Evolutionary conservation across 2,888 invertebrate species (phyloP).

Genomic region (Morpho helenor): DNA sequence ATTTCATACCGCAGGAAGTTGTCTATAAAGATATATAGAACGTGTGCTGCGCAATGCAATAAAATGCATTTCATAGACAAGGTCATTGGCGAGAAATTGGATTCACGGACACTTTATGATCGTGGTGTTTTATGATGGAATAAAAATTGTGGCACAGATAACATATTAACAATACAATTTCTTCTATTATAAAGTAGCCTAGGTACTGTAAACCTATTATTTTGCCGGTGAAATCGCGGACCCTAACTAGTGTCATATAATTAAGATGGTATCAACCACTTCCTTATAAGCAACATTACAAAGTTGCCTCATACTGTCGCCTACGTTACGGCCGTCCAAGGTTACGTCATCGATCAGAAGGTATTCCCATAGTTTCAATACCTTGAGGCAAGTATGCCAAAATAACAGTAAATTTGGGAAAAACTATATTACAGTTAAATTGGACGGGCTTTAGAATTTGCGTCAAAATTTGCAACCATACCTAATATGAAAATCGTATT

Average conservation of each 20-base stretch:
- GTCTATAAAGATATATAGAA: constrained; percentile 39
- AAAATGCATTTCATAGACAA: constrained; percentile 38
- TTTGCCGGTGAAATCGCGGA: no score
- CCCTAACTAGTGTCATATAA: constrained; percentile 1
- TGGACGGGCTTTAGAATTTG: background rate
- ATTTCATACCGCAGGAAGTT: constrained; percentile 40
- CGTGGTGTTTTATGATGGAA: no score
- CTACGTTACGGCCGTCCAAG: constrained; percentile 45
- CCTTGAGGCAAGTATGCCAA: background rate
- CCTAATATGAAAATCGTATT: no score
- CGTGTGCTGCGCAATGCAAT: constrained; percentile 39
- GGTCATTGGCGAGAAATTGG: constrained; percentile 33
- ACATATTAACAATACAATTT: no score
- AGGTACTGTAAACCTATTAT: no score
- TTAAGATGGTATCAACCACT: constrained; percentile 26
- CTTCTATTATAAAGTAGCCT: no score
- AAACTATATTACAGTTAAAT: background rate
- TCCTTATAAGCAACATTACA: constrained; percentile 23
- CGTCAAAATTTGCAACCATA: no score
- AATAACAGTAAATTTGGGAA: background rate
- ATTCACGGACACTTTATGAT: background rate
- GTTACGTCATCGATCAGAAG: constrained; percentile 55
- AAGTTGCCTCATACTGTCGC: constrained; percentile 33
- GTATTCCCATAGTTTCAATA: constrained; percentile 25
- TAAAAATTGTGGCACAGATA: no score